Evolutionary conservation across 2,113 vertebrate genomes (phyloP), one percentile per base, ranked within the genome.

Genomic region (Dryoscopus gambensis): DNA sequence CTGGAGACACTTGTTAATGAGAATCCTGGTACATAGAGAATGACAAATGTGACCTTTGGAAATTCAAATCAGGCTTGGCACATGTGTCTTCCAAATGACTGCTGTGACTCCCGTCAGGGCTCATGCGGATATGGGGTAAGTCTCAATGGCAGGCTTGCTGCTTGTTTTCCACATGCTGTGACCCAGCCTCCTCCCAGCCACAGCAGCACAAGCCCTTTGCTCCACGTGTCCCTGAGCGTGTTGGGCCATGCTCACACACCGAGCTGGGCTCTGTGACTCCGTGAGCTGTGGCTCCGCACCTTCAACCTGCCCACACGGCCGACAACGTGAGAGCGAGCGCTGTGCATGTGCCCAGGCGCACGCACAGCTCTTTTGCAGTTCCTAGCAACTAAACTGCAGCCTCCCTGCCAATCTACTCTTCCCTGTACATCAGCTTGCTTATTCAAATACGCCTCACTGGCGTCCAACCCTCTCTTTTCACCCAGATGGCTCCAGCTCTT

Each of bases 21-120:
- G 90, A 85, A 80, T 4, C 13, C 33, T 1, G 9, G n/a, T 55
- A 89, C 63, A 44, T 25, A 1, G 7, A 77, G 78, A 70, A 93
- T 56, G 92, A 93, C 79, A 92, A 94, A 71, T 37, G 56, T 37
- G 82, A 97, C 93, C 96, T 95, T 94, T 96, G 83, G 79, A 96
- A 93, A 94, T 95, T 90, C 68, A 90, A 59, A 93, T 93, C 31
- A 94, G 79, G 33, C 71, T 81, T 50, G 64, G 50, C 96, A 95
- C 95, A 57, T 88, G 94, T 90, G 47, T 52, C 59, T 65, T 91
- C 75, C 87, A 67, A 85, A 70, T 6, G 87, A 90, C 60, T 80
- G 84, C 91, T 77, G 91, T 37, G 89, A 37, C 59, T 87, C 50
- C 87, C 0, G 0, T 49, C 75, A 30, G 87, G 27, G 78, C 62